phyloP scores from a whole-genome alignment of 2,888 invertebrate species.

The Teleogryllus oceanicus region DNA sequence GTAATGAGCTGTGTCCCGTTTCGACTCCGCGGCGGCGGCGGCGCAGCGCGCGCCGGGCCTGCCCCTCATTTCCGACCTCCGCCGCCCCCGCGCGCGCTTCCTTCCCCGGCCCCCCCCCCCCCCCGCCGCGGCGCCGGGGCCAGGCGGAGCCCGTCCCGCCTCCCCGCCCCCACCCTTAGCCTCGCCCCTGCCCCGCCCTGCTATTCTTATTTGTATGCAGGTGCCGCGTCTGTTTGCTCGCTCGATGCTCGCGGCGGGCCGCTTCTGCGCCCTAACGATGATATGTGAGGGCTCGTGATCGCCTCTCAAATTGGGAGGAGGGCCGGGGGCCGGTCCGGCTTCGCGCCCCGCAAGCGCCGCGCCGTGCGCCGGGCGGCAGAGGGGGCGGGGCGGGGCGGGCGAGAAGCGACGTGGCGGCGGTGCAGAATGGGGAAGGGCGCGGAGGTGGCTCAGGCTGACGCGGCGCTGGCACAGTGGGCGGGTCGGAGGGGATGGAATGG shows the following conservation, averaged over 20 bases:
- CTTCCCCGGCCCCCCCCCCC: neutral
- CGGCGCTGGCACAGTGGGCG: neutral
- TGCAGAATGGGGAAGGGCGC: neutral
- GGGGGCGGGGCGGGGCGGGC: neutral
- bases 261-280: neutral
- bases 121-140: neutral
- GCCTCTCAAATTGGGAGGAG: neutral
- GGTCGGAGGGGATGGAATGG: too few species aligned
- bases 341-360: neutral
- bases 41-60: neutral
- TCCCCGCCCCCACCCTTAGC: neutral
- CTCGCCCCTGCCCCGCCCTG: neutral
- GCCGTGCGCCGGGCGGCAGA: neutral
- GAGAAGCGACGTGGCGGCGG: neutral
- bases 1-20: neutral
- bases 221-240: neutral
- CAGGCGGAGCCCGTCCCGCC: neutral
- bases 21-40: neutral
- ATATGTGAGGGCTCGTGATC: conserved; percentile 18
- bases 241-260: neutral
- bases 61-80: neutral
- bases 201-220: conserved; percentile 5
- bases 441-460: neutral
- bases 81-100: neutral
- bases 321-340: neutral